A percentile compares a stretch with the other conserved stretches of the same genome.
These are phyloP conservation scores for Dromiciops gliroides DNA, from an alignment of 2,113 vertebrate genomes.

Conservation along the genomic window DNA sequence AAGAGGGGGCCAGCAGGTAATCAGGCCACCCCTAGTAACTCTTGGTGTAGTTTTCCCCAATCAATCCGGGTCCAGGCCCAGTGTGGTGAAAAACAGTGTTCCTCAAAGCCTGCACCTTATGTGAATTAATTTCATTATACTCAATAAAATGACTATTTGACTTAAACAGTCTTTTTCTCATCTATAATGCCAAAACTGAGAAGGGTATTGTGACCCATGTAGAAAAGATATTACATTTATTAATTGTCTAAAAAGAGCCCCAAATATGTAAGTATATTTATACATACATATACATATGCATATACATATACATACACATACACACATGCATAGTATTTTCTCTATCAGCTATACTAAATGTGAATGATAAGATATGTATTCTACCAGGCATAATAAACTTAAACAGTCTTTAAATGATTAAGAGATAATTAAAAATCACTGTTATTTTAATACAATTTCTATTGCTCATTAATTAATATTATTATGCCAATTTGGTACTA, in stretches of 20 bases:
- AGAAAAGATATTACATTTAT: conserved; percentile 21
- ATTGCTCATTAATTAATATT: conserved; percentile 15
- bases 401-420: conserved; percentile 19
- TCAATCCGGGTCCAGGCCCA: neutral
- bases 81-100: neutral
- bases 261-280: too few species aligned
- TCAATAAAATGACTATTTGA: neutral
- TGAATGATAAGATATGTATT: neutral
- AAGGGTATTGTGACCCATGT: neutral
- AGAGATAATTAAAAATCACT: neutral
- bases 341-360: conserved; percentile 34
- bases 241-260: conserved; percentile 17
- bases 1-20: neutral
- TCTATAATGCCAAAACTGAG: conserved; percentile 20
- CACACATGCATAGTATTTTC: neutral
- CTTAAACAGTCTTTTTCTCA: neutral
- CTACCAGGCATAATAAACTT: neutral
- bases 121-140: neutral
- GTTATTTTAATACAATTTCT: neutral
- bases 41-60: neutral
- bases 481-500: neutral
- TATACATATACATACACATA: too few species aligned
- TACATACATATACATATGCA: too few species aligned
- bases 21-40: neutral
- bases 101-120: neutral